Evolutionary conservation across 2,888 invertebrate species (phyloP).

Genomic region (Scaeva pyrastri): DNA sequence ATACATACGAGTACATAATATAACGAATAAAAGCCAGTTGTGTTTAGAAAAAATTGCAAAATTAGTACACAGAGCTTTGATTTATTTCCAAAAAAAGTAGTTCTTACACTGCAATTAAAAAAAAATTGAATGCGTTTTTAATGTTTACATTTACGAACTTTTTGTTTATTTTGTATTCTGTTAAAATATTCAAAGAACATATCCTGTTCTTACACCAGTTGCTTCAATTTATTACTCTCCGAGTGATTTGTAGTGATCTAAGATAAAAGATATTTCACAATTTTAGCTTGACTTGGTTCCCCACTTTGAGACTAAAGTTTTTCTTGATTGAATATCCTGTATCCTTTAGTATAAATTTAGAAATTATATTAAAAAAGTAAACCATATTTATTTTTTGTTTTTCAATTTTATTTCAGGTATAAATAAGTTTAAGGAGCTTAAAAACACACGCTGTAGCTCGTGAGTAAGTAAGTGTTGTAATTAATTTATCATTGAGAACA

Average conservation of each 20-base stretch:
- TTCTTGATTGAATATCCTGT: not conserved
- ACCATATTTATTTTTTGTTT: constrained; percentile 18
- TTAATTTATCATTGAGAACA: constrained; percentile 67
- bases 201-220: no score
- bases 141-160: no score
- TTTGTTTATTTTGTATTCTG: no score
- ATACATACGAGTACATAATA: no score
- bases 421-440: constrained; percentile 67
- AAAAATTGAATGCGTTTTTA: no score
- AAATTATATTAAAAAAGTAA: not conserved
- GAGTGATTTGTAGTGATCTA: not conserved
- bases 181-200: no score
- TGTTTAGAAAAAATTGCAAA: no score
- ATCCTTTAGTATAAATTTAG: not conserved
- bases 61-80: no score
- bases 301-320: not conserved
- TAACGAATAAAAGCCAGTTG: no score
- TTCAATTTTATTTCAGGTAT: constrained; percentile 58
- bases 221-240: no score
- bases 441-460: constrained; percentile 57
- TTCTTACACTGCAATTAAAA: no score
- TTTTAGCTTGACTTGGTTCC: not conserved
- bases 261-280: not conserved
- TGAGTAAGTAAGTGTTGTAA: constrained; percentile 66
- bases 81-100: no score